Evolutionary conservation across 2,888 invertebrate genomes (phyloP).

Genomic region (Amphipyra berbera): DNA sequence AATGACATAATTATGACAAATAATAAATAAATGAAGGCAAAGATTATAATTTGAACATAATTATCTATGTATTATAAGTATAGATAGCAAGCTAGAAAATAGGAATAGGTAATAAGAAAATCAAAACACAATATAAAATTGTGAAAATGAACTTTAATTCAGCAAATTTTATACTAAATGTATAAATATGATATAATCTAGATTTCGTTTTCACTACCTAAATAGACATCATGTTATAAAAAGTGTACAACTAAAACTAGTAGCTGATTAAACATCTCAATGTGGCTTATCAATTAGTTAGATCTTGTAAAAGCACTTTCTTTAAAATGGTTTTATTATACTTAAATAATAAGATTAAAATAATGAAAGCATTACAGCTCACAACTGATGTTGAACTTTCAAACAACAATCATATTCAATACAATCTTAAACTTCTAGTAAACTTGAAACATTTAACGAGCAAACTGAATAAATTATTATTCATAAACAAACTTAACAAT

Average conservation of each 20-base stretch:
- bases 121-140: conserved; percentile 82
- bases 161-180: conserved; percentile 90
- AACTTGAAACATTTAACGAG: conserved; percentile 90
- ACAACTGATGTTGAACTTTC: conserved; percentile 86
- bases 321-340: conserved; percentile 86
- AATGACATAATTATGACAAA: too few relatives aligned
- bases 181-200: conserved; percentile 90
- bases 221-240: conserved; percentile 90
- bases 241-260: conserved; percentile 90
- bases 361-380: conserved; percentile 87
- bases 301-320: conserved; percentile 90
- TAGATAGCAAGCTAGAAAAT: conserved; percentile 19
- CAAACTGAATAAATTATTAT: conserved; percentile 90
- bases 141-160: conserved; percentile 90
- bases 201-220: conserved; percentile 89
- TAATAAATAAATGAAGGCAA: background rate
- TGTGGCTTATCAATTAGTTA: conserved; percentile 89
- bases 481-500: conserved; percentile 90
- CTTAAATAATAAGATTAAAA: conserved; percentile 89
- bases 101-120: conserved; percentile 63
- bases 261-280: conserved; percentile 90
- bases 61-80: background rate
- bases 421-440: conserved; percentile 89
- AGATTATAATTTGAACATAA: conserved; percentile 2
- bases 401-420: conserved; percentile 88